These are phyloP conservation scores for Trinectes maculatus DNA, from an alignment of 2,113 vertebrate species.

Conservation along the genomic window DNA sequence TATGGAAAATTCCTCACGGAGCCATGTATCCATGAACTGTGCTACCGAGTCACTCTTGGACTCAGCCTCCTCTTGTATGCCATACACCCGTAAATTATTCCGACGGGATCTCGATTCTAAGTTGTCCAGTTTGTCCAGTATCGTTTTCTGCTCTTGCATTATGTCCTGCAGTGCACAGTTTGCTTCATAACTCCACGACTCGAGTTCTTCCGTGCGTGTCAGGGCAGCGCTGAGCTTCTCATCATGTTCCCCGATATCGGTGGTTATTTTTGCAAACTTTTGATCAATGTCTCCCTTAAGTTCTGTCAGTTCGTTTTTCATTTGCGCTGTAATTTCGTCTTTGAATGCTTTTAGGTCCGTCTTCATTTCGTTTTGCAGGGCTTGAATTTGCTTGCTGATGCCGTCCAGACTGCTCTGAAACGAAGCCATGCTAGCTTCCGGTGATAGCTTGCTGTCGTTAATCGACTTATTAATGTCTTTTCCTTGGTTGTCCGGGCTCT, in stretches of 20 bases:
- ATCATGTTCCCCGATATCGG: too few species aligned
- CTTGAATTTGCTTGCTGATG: constrained; percentile 12
- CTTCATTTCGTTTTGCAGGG: not conserved
- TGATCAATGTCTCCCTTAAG: not conserved
- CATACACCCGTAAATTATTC: too few species aligned
- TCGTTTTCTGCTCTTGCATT: not conserved
- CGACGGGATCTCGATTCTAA: not conserved
- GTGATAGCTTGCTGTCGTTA: not conserved
- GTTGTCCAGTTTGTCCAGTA: constrained; percentile 2
- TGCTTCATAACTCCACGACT: not conserved
- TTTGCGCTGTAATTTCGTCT: not conserved
- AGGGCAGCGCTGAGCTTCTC: not conserved
- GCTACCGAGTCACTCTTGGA: not conserved
- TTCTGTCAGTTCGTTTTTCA: too few species aligned
- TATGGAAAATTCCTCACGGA: not conserved
- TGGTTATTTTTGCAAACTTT: too few species aligned
- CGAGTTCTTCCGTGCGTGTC: not conserved
- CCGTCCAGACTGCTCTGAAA: not conserved
- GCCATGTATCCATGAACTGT: constrained; percentile 12
- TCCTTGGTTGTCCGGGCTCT: not conserved
- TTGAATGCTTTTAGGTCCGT: not conserved
- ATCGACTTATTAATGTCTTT: too few species aligned
- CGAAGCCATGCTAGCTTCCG: not conserved
- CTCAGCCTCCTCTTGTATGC: too few species aligned
- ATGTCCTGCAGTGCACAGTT: not conserved